Conservation (phyloP, 2,797 vertebrate species). For the Muraenolepis orangiensis region DNA sequence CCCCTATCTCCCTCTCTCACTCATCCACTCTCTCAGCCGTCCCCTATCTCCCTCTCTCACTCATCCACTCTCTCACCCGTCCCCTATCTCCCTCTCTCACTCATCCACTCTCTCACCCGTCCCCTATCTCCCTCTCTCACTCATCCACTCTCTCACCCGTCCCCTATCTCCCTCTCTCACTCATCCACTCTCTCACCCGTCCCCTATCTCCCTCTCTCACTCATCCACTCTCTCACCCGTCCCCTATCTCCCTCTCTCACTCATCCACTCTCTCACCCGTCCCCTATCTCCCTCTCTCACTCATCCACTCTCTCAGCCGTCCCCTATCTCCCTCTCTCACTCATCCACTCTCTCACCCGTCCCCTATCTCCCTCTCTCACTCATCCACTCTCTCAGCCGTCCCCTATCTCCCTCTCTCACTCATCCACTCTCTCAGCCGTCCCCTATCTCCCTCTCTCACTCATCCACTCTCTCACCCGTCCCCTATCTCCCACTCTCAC, state of each 20-base stretch:
- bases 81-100: background rate
- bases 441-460: slow-evolving; percentile 19
- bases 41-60: slow-evolving; percentile 27
- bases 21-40: background rate
- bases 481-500: background rate
- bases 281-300: background rate
- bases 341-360: background rate
- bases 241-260: slow-evolving; percentile 27
- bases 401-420: too few species aligned
- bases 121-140: background rate
- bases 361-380: slow-evolving; percentile 40
- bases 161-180: background rate
- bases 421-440: background rate
- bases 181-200: slow-evolving; percentile 39
- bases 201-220: slow-evolving; percentile 4
- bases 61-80: background rate
- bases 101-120: background rate
- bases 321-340: background rate
- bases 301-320: background rate
- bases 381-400: too few species aligned
- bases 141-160: background rate
- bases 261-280: background rate
- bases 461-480: slow-evolving; percentile 8
- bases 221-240: background rate
- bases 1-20: slow-evolving; percentile 4